These are phyloP conservation scores for Penelope pileata DNA, from an alignment of 2,113 vertebrate genomes.

Conservation along the genomic window DNA sequence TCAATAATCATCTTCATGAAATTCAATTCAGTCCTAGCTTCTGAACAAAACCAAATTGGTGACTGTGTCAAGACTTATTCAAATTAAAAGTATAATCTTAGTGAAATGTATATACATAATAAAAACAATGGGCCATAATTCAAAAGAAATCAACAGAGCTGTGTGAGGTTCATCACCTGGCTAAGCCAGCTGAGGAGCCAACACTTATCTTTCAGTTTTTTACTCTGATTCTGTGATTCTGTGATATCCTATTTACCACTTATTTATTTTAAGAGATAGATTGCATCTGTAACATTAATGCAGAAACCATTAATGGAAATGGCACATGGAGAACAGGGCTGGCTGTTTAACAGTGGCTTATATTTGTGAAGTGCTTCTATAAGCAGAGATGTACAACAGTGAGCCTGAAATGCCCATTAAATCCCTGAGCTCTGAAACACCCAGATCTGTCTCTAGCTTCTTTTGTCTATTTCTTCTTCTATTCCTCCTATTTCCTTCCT, in stretches of 20 bases:
- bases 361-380: neutral
- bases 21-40: neutral
- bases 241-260: neutral
- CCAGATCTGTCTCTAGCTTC: neutral
- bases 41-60: neutral
- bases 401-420: neutral
- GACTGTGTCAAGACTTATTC: neutral
- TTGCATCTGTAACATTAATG: neutral
- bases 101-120: neutral
- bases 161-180: neutral
- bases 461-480: neutral
- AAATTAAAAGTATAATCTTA: neutral
- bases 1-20: slow-evolving; percentile 2
- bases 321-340: neutral
- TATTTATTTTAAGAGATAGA: neutral
- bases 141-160: neutral
- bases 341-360: neutral
- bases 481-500: neutral
- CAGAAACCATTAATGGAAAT: neutral
- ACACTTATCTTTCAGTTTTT: neutral
- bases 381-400: neutral
- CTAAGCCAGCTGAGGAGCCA: neutral
- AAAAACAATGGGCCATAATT: neutral
- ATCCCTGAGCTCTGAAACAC: neutral
- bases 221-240: neutral